Percentiles rank a stretch among this genome's conserved stretches.
Conservation (phyloP, 2,113 vertebrate species). For the Myodes glareolus region DNA sequence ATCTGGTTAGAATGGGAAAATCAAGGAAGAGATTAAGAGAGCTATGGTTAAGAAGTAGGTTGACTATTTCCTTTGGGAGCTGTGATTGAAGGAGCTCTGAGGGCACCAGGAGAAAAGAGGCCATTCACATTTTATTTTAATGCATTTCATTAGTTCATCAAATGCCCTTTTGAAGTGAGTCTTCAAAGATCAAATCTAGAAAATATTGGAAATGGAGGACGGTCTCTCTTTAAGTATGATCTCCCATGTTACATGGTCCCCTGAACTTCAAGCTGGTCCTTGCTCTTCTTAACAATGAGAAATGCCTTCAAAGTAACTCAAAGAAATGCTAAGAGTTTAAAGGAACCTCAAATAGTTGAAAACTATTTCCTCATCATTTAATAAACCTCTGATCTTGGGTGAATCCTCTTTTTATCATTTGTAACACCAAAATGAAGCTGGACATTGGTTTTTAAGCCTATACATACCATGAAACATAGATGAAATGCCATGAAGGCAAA, state of each 20-base stretch:
- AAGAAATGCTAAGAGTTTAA: slow-evolving; percentile 69
- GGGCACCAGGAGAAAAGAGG: background rate
- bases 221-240: slow-evolving; percentile 48
- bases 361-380: slow-evolving; percentile 65
- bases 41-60: background rate
- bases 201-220: slow-evolving; percentile 41
- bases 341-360: slow-evolving; percentile 62
- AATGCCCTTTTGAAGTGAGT: slow-evolving; percentile 52
- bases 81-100: background rate
- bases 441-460: background rate
- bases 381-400: slow-evolving; percentile 16
- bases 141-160: slow-evolving; percentile 56
- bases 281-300: slow-evolving; percentile 57
- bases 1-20: background rate
- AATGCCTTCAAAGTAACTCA: slow-evolving; percentile 72
- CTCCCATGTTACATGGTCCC: slow-evolving; percentile 37
- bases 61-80: slow-evolving; percentile 34
- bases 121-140: slow-evolving; percentile 58
- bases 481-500: background rate
- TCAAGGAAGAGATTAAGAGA: background rate
- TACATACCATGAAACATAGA: background rate
- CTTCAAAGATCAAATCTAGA: slow-evolving; percentile 58
- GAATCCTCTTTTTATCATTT: slow-evolving; percentile 48
- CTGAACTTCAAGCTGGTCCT: slow-evolving; percentile 65
- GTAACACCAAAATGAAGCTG: slow-evolving; percentile 13